A percentile compares a stretch with the other conserved stretches of the same genome.
Conservation (phyloP, 2,797 vertebrate genomes). For the Rhabdomys pumilio region DNA sequence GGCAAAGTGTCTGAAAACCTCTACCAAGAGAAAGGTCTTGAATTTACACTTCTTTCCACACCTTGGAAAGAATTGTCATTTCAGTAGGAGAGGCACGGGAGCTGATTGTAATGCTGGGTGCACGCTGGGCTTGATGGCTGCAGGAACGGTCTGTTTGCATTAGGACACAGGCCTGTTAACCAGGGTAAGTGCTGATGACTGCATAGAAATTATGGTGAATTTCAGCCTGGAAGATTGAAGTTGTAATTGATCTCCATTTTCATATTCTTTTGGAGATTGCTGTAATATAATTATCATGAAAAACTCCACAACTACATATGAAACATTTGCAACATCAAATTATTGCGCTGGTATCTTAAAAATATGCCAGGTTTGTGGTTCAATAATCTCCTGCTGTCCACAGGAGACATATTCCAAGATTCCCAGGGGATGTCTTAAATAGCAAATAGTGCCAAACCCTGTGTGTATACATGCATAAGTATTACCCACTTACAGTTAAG, state of each 20-base stretch:
- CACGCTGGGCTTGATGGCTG: neutral
- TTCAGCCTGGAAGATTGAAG: conserved; percentile 67
- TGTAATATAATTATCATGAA: conserved; percentile 64
- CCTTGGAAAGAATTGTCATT: conserved; percentile 43
- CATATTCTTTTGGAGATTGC: conserved; percentile 65
- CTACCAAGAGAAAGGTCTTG: conserved; percentile 28
- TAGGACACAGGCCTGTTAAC: conserved; percentile 19
- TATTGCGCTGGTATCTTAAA: conserved; percentile 47
- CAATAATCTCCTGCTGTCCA: neutral
- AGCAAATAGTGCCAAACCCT: neutral
- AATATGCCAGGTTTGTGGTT: neutral
- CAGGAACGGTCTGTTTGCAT: neutral
- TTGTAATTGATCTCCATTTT: conserved; percentile 74
- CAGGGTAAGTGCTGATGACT: conserved; percentile 20
- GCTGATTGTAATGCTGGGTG: neutral
- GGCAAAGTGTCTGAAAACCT: neutral
- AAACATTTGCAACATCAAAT: conserved; percentile 31
- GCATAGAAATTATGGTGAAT: conserved; percentile 19
- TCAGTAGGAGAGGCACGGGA: neutral
- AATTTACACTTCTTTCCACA: conserved; percentile 4
- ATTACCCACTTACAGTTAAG: neutral
- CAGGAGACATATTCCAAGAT: neutral
- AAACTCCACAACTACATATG: conserved; percentile 59
- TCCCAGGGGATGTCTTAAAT: neutral
- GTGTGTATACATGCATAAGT: neutral